These are phyloP conservation scores for Rhynchonycteris naso DNA, from an alignment of 2,797 vertebrate species.

Conservation along the genomic window DNA sequence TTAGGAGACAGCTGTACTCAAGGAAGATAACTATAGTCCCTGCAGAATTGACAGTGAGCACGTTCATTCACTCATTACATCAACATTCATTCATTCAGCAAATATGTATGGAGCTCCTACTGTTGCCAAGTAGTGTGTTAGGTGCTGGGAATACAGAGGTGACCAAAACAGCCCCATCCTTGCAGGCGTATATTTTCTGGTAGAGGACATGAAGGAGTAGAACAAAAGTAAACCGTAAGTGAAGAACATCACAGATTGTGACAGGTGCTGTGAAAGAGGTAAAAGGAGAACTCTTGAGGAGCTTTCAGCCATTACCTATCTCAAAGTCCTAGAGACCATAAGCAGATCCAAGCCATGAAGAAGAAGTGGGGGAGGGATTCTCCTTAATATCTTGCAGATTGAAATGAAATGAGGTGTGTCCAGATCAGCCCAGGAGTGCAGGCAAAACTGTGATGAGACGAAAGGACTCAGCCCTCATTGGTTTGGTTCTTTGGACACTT, in stretches of 20 bases:
- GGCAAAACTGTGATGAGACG: fast-evolving
- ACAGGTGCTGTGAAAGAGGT: background rate
- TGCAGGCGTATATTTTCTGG: background rate
- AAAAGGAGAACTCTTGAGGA: background rate
- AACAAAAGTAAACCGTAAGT: background rate
- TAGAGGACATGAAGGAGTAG: background rate
- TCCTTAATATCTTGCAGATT: background rate
- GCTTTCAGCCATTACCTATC: background rate
- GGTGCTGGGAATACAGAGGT: background rate
- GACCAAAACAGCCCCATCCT: background rate
- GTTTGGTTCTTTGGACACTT: background rate
- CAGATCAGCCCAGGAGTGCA: background rate
- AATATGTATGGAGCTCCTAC: background rate
- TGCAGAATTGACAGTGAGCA: background rate
- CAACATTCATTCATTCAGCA: background rate
- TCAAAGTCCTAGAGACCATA: background rate
- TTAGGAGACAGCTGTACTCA: background rate
- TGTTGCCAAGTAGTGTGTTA: background rate
- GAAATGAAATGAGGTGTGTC: background rate
- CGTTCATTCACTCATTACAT: background rate
- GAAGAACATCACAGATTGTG: background rate
- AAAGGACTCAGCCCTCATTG: fast-evolving
- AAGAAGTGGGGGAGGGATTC: background rate
- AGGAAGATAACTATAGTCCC: background rate
- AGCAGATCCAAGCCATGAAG: background rate